These are phyloP conservation scores for Sussaba pulchella DNA, from an alignment of 2,888 invertebrate genomes.

Conservation along the genomic window DNA sequence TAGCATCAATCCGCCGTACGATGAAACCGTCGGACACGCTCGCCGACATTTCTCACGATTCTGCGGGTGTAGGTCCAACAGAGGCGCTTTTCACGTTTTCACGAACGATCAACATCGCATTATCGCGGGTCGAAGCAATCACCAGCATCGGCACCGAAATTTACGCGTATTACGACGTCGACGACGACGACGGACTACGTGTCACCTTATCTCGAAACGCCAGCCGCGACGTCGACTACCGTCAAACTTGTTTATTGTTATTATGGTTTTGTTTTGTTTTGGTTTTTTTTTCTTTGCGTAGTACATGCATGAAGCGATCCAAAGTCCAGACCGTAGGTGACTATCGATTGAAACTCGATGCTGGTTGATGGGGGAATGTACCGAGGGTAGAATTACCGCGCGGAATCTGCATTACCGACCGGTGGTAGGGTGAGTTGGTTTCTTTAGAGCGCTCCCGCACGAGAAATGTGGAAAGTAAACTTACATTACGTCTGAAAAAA, in stretches of 20 bases:
- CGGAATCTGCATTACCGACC: slow-evolving; percentile 40
- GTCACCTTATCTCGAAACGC: slow-evolving; percentile 45
- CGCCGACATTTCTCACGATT: slow-evolving; percentile 77
- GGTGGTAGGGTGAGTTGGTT: slow-evolving; percentile 16
- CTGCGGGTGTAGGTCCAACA: slow-evolving; percentile 52
- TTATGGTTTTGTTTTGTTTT: background rate
- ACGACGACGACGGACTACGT: slow-evolving; percentile 28
- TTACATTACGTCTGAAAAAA: no score
- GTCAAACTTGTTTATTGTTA: slow-evolving; percentile 35
- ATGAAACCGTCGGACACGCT: slow-evolving; percentile 72
- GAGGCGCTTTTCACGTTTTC: slow-evolving; percentile 44
- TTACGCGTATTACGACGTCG: slow-evolving; percentile 5
- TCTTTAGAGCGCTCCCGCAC: no score
- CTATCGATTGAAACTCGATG: slow-evolving; percentile 23
- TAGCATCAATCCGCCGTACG: slow-evolving; percentile 75
- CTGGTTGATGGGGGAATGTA: slow-evolving; percentile 4
- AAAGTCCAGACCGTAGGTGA: slow-evolving; percentile 32
- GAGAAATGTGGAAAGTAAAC: no score
- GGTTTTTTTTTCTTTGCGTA: slow-evolving; percentile 3
- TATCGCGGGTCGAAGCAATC: slow-evolving; percentile 28
- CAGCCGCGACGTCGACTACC: background rate
- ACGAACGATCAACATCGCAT: slow-evolving; percentile 31
- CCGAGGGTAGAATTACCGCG: background rate
- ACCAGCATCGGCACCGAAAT: slow-evolving; percentile 29
- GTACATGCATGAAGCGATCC: slow-evolving; percentile 1